These are phyloP conservation scores for Solenodon paradoxus DNA, from an alignment of 2,113 vertebrate genomes.

Conservation along the genomic window DNA sequence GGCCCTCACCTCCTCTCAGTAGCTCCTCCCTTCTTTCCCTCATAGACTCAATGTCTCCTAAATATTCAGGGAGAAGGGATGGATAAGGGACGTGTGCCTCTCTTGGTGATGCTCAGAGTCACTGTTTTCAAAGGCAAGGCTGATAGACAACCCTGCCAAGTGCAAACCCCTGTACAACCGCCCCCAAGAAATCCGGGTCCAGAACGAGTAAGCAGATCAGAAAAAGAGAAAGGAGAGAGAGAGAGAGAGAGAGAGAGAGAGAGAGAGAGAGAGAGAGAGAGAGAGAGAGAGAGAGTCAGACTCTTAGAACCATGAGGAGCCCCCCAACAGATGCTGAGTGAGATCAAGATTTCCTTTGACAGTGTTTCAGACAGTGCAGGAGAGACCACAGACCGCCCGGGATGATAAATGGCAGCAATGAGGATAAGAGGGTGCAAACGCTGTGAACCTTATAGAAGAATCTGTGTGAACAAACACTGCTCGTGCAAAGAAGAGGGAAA, in stretches of 20 bases:
- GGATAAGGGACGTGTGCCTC: rapidly evolving
- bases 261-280: background rate
- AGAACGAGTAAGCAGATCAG: rapidly evolving
- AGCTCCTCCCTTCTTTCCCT: background rate
- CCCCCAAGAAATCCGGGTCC: background rate
- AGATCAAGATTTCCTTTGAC: background rate
- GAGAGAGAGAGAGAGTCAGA: background rate
- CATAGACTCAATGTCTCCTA: background rate
- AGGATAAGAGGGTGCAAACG: background rate
- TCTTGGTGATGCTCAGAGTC: background rate
- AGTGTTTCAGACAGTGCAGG: background rate
- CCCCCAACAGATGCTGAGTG: background rate
- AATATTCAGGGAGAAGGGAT: rapidly evolving
- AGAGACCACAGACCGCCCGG: background rate
- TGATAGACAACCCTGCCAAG: background rate
- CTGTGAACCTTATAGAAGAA: rapidly evolving
- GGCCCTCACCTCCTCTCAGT: background rate
- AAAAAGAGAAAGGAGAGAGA: no score
- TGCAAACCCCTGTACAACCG: background rate
- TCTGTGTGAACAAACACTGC: rapidly evolving
- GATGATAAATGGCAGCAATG: background rate
- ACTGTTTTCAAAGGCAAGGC: background rate
- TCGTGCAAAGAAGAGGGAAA: background rate
- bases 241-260: background rate
- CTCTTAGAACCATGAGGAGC: background rate